Conservation (phyloP, 1,140 invertebrate species). For the Anoplophora glabripennis region DNA sequence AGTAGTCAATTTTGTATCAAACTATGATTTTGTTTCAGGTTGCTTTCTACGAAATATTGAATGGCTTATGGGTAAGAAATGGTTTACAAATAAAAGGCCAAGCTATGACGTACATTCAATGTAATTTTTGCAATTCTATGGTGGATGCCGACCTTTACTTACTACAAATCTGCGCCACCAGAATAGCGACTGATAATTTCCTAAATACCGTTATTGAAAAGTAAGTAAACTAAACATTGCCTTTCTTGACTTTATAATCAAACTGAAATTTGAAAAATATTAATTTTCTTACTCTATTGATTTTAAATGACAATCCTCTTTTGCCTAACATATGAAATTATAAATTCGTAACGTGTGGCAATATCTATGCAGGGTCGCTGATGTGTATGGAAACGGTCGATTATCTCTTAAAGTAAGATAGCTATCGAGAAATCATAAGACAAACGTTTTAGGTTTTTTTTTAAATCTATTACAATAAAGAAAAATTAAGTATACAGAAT, state of each 20-base stretch:
- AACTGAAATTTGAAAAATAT: background rate
- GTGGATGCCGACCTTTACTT: constrained; percentile 95
- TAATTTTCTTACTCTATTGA: background rate
- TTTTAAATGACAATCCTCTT: too few species aligned
- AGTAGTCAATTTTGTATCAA: too few species aligned
- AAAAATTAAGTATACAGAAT: too few species aligned
- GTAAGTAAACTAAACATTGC: constrained; percentile 56
- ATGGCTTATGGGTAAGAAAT: constrained; percentile 93
- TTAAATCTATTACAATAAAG: too few species aligned
- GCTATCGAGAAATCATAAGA: too few species aligned
- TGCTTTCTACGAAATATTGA: constrained; percentile 91
- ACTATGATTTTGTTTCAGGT: constrained; percentile 61
- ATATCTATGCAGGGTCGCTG: too few species aligned
- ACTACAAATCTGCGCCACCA: constrained; percentile 87
- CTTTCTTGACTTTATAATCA: too few species aligned
- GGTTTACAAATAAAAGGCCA: constrained; percentile 96
- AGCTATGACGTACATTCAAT: constrained; percentile 98
- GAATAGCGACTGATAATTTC: constrained; percentile 82
- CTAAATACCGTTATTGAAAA: constrained; percentile 84
- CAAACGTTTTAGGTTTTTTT: too few species aligned
- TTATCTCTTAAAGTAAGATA: too few species aligned
- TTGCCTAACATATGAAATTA: too few species aligned
- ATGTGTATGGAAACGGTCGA: too few species aligned
- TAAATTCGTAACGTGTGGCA: too few species aligned
- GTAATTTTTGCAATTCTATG: constrained; percentile 98